Percentiles rank a stretch among this genome's conserved stretches.
phyloP scores from a whole-genome alignment of 2,113 vertebrate genomes.

The Cyprinodon brontotheroides region DNA sequence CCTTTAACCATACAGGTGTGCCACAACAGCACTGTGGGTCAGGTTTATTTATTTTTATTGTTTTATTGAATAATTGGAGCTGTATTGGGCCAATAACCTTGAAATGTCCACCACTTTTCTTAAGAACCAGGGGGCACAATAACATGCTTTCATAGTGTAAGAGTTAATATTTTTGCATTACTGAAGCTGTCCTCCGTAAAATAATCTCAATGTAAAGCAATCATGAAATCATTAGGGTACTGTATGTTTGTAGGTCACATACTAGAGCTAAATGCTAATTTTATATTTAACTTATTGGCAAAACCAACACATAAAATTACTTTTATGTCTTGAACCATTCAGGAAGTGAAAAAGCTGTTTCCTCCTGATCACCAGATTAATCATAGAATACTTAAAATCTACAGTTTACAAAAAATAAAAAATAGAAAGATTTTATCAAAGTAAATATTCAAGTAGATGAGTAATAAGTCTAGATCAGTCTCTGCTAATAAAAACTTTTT shows the following conservation, averaged over 20 bases:
- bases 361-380: no score
- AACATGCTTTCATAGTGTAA: constrained; percentile 1
- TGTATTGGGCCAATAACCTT: background rate
- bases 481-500: no score
- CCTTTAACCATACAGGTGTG: constrained; percentile 37
- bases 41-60: constrained; percentile 18
- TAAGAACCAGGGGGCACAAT: background rate
- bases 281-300: no score
- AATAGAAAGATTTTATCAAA: no score
- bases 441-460: background rate
- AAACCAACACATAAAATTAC: background rate
- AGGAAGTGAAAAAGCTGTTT: no score
- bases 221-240: background rate
- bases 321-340: background rate
- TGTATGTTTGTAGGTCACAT: no score
- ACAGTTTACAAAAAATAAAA: no score
- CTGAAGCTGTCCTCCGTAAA: background rate
- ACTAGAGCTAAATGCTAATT: no score
- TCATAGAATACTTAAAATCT: no score
- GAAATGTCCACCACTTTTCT: constrained; percentile 1
- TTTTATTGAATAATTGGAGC: constrained; percentile 28
- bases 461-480: no score
- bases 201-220: background rate
- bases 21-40: constrained; percentile 18
- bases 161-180: constrained; percentile 7